phyloP scores from a whole-genome alignment of 2,888 invertebrate species.

The Azorinus chamasolen region DNA sequence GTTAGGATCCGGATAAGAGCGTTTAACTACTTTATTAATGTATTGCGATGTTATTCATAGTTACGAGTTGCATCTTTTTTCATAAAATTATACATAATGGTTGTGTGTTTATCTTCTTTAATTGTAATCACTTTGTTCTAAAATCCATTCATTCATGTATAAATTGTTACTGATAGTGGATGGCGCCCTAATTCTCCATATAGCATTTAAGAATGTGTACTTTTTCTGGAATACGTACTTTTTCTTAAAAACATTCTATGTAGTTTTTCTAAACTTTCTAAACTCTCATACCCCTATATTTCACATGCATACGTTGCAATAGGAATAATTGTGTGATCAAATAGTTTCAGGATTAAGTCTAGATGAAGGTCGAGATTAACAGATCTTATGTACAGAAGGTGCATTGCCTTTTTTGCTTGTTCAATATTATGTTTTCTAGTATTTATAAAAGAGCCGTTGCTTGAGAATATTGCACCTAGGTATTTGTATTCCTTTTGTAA shows the following conservation, averaged over 20 bases:
- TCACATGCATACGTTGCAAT: conserved; percentile 23
- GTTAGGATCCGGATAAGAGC: no score
- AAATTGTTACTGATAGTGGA: conserved; percentile 7
- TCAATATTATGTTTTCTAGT: conserved; percentile 3
- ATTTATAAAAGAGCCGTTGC: conserved; percentile 1
- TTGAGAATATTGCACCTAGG: conserved; percentile 13
- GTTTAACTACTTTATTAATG: no score
- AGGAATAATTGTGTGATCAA: conserved; percentile 23
- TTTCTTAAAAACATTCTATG: conserved; percentile 21
- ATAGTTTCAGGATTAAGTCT: conserved; percentile 17
- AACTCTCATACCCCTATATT: conserved; percentile 22
- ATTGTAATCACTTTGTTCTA: neutral
- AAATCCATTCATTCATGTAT: conserved; percentile 18
- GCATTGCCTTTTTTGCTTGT: conserved; percentile 28
- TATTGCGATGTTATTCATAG: no score
- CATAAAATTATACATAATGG: neutral
- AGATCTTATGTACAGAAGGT: neutral
- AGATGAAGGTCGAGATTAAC: conserved; percentile 2
- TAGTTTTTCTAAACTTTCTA: conserved; percentile 18
- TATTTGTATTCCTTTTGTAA: conserved; percentile 11
- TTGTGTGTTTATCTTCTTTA: neutral
- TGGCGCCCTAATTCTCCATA: conserved; percentile 19
- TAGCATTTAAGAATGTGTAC: conserved; percentile 21
- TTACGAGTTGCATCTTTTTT: neutral
- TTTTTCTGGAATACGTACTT: conserved; percentile 5